These are phyloP conservation scores for Helicolenus hilgendorfi DNA, from an alignment of 2,797 vertebrate species.

Conservation along the genomic window DNA sequence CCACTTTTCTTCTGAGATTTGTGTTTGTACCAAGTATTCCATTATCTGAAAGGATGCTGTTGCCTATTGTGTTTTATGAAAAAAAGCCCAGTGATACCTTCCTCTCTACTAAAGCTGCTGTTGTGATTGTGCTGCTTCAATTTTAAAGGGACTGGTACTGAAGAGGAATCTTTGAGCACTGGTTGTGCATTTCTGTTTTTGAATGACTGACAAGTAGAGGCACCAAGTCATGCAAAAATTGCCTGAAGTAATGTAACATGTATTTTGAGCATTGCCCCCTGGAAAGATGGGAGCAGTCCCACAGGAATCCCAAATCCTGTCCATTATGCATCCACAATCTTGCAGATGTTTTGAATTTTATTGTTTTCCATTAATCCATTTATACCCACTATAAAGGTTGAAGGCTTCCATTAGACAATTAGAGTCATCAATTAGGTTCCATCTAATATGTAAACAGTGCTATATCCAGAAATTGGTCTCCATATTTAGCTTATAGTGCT, in stretches of 20 bases:
- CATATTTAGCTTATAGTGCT: neutral
- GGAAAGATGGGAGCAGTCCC: neutral
- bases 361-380: neutral
- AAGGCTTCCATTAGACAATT: neutral
- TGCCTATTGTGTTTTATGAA: neutral
- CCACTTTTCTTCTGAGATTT: neutral
- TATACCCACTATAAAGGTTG: neutral
- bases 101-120: neutral
- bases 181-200: neutral
- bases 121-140: neutral
- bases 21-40: neutral
- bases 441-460: neutral
- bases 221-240: neutral
- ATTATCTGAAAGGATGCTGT: neutral
- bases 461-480: neutral
- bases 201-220: neutral
- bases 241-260: neutral
- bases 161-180: neutral
- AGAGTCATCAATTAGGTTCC: neutral
- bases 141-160: neutral
- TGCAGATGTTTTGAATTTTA: neutral
- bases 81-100: neutral
- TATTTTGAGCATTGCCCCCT: neutral
- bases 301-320: neutral
- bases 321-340: neutral